These are phyloP conservation scores for Cyrtorhinus lividipennis DNA, from an alignment of 1,140 invertebrate species.

Conservation along the genomic window DNA sequence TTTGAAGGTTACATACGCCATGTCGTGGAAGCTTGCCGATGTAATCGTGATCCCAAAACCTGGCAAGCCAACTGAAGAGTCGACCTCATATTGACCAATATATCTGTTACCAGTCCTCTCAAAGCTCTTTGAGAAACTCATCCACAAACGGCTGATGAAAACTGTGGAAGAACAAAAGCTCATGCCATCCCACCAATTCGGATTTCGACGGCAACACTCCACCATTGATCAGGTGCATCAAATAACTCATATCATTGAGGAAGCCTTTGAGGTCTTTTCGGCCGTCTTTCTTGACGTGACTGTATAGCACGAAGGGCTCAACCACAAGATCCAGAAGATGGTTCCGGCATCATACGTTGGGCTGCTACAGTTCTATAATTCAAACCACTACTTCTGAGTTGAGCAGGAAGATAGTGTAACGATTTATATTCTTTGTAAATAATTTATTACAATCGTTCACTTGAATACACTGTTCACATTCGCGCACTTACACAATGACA, in stretches of 20 bases:
- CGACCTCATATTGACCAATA: background rate
- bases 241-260: background rate
- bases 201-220: background rate
- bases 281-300: background rate
- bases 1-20: no score
- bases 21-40: background rate
- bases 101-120: background rate
- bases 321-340: background rate
- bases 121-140: background rate
- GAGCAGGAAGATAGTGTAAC: background rate
- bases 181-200: no score
- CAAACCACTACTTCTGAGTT: background rate
- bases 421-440: no score
- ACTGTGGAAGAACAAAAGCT: background rate
- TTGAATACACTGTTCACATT: no score
- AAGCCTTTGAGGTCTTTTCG: background rate
- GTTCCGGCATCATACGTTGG: background rate
- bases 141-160: background rate
- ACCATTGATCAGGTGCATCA: background rate
- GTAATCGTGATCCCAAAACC: background rate
- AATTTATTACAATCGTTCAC: no score
- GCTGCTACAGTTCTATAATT: background rate
- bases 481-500: no score
- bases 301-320: background rate
- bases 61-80: background rate